A percentile compares a stretch with the other conserved stretches of the same genome.
These are phyloP conservation scores for Ceratina australensis DNA, from an alignment of 1,140 invertebrate species.

Conservation along the genomic window DNA sequence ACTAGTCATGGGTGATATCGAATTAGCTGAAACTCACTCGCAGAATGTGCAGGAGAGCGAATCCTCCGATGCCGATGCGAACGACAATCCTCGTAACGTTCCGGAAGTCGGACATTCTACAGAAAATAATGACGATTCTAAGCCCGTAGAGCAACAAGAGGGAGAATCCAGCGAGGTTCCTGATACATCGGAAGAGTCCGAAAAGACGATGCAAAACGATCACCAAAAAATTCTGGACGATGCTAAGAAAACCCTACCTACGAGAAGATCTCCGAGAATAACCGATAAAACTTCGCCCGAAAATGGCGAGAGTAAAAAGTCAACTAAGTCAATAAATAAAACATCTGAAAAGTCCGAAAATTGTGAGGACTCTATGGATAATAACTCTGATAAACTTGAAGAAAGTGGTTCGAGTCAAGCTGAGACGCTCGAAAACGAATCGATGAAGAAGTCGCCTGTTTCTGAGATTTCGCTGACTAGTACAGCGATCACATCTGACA, in stretches of 20 bases:
- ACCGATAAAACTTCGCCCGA: constrained; percentile 47
- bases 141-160: neutral
- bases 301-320: constrained; percentile 47
- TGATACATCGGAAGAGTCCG: constrained; percentile 10
- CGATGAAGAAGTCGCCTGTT: neutral
- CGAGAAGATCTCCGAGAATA: constrained; percentile 61
- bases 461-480: neutral
- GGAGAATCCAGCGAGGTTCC: neutral
- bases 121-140: constrained; percentile 21
- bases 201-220: constrained; percentile 32
- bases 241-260: constrained; percentile 43
- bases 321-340: constrained; percentile 26
- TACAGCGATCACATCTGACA: neutral
- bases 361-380: neutral
- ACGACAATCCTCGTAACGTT: constrained; percentile 43
- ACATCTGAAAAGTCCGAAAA: constrained; percentile 7
- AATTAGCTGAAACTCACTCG: constrained; percentile 63
- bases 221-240: constrained; percentile 46
- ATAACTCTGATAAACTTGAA: constrained; percentile 4
- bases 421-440: neutral
- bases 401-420: neutral
- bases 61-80: constrained; percentile 29
- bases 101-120: constrained; percentile 23
- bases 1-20: constrained; percentile 79
- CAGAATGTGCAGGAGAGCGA: constrained; percentile 55